Base-by-base conservation (phyloP, 2,797 vertebrate genomes). In the Melanotaenia maccullochi region DNA sequence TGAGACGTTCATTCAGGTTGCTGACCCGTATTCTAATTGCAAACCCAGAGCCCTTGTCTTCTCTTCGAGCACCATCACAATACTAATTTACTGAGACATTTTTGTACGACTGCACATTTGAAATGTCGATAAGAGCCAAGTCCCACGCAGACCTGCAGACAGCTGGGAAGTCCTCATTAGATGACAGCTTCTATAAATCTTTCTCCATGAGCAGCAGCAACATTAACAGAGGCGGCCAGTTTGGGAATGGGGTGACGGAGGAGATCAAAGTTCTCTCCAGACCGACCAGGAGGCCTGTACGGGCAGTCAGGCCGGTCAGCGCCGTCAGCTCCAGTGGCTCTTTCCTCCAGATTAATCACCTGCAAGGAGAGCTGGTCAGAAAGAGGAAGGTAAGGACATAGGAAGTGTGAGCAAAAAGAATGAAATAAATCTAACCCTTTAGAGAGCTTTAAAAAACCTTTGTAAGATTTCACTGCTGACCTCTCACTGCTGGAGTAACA, bases 351-450 rank as follows among this genome's bases (percentile, higher is more conserved):
- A 89, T 95, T 71, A 94, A 91, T 76, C 93, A 94, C 32, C 90
- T 94, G 83, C 94, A 95, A 25, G 94, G 94, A 64, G 94, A 95
- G 81, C 90, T 95, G 79, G 90, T 95, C 68, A 83, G 72, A 30
- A 95, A 94, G 84, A 92, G 93, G 82, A 95, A 94, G 93, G 91
- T 94, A 66, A 85, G 86, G 24, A 59, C 0, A 28, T 5, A 52
- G 35, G n/a, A 12, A 72, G 6, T 13, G 22, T 16, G 3, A 22
- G 9, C 0, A 28, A 36, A 22, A 18, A 42, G 6, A 36, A n/a
- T 3, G n/a, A 49, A 49, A 3, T 20, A 9, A n/a, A 49, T 44
- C 8, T 44, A 16, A 44, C 42, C 14, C 13, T 16, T 20, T 44
- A 44, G n/a, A n/a, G 11, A 9, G 9, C 35, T 9, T 35, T 1